Evolutionary conservation across 92 coral and sea anemone species (phyloP), one percentile per base, ranked within the genome.

Genomic region (Umimayanthus chanpuru): DNA sequence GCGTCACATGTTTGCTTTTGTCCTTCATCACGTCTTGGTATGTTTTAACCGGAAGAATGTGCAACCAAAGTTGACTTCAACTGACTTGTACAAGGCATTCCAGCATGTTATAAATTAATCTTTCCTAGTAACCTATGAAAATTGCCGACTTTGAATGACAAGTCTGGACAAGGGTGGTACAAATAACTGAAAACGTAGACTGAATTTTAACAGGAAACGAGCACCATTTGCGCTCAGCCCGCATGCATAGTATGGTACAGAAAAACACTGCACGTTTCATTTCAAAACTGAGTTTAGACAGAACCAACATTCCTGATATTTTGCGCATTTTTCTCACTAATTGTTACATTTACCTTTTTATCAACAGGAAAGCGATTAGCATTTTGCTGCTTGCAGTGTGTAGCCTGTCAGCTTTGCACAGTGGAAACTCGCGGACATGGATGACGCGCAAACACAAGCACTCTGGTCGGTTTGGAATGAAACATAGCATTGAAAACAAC

Each of bases 381-480:
- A 55, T 47, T 47, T 16, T 83, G 61, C 25, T 83, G 36, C 87
- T 50, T 6, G 65, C 26, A 72, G 87, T 55, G 61, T 83, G 77
- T 29, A 44, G 70, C 66, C n/a, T 83, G 11, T n/a, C 40, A 83
- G 65, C 40, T 70, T 68, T 83, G 21, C 87, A 83, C 65, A 43
- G 23, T 23, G 65, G 43, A 14, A 71, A 70, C 77, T 70, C 67
- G 40, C 87, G 20, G 18, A 71, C 40, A 83, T 29, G 76, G 87
- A 70, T 25, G 67, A 83, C 66, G 16, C 39, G 78, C 40, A 44
- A 66, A n/a, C 77, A 70, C 87, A 83, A 83, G 64, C 87, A 83
- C 65, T 14, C 77, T 23, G 68, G 87, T 50, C 65, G 79, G 64
- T 83, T 83, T 83, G 87, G 79, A n/a, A 83, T 44, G 77, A 83